Evolutionary conservation across 2,797 vertebrate species (phyloP).

Genomic region (Capromys pilorides): DNA sequence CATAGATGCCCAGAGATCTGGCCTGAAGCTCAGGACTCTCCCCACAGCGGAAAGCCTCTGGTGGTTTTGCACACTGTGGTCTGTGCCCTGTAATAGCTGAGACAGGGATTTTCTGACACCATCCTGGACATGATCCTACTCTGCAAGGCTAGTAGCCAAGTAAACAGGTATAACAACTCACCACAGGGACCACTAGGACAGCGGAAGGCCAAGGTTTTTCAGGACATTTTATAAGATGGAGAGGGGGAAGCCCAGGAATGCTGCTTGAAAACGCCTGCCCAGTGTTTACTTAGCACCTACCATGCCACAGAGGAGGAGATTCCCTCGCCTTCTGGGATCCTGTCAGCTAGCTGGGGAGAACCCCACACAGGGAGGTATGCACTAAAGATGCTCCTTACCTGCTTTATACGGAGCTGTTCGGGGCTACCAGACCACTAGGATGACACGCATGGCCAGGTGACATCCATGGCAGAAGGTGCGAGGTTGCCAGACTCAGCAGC

Average conservation of each 20-base stretch:
- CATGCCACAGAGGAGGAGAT: slow-evolving; percentile 23
- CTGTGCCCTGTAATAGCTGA: background rate
- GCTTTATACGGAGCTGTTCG: background rate
- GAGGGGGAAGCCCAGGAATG: background rate
- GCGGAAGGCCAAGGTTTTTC: background rate
- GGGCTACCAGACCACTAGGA: background rate
- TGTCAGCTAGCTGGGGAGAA: slow-evolving; percentile 27
- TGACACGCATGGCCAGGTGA: no score
- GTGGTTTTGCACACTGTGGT: background rate
- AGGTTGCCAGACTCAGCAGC: background rate
- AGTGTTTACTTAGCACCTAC: background rate
- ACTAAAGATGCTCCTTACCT: background rate
- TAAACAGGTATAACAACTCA: background rate
- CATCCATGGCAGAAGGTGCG: background rate
- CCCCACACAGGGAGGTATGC: background rate
- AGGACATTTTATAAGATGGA: background rate
- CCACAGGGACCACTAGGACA: background rate
- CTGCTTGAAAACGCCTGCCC: background rate
- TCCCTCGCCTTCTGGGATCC: slow-evolving; percentile 42
- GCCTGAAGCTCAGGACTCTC: slow-evolving; percentile 32
- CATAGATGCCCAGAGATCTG: background rate
- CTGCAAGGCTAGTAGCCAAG: background rate
- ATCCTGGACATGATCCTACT: background rate
- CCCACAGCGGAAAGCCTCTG: background rate
- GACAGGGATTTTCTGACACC: no score